phyloP scores from a whole-genome alignment of 2,888 invertebrate genomes.

The Tortricodes alternella region DNA sequence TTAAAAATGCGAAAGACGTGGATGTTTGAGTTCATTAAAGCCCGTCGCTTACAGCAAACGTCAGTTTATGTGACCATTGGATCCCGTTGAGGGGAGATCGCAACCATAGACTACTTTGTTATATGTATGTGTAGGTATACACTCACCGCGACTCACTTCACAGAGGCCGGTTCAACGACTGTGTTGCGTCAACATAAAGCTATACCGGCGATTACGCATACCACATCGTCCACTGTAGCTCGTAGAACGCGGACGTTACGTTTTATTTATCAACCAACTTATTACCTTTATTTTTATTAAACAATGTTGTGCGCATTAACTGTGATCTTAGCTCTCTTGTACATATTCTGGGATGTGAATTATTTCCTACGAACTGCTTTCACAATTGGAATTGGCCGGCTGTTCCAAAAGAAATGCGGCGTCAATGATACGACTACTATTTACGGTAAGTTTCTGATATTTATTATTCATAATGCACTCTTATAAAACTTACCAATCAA shows the following conservation, averaged over 20 bases:
- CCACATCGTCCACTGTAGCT: background rate
- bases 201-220: conserved; percentile 29
- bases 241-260: conserved; percentile 13
- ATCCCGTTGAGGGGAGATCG: conserved; percentile 14
- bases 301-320: conserved; percentile 67
- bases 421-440: conserved; percentile 87
- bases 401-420: conserved; percentile 87
- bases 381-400: conserved; percentile 86
- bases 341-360: conserved; percentile 90
- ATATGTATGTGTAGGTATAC: no score
- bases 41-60: no score
- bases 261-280: conserved; percentile 1
- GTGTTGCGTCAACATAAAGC: conserved; percentile 17
- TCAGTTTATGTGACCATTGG: no score
- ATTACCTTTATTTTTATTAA: background rate
- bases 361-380: conserved; percentile 89
- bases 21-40: no score
- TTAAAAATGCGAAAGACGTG: no score
- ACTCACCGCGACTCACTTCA: conserved; percentile 39
- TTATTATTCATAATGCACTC: conserved; percentile 17
- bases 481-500: no score
- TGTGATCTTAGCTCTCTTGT: conserved; percentile 79
- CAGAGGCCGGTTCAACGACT: conserved; percentile 45
- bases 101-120: no score
- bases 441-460: conserved; percentile 84